Percentiles rank a stretch among this genome's conserved stretches.
phyloP scores from a whole-genome alignment of 2,888 invertebrate genomes.

The Eubasilissa splendida region DNA sequence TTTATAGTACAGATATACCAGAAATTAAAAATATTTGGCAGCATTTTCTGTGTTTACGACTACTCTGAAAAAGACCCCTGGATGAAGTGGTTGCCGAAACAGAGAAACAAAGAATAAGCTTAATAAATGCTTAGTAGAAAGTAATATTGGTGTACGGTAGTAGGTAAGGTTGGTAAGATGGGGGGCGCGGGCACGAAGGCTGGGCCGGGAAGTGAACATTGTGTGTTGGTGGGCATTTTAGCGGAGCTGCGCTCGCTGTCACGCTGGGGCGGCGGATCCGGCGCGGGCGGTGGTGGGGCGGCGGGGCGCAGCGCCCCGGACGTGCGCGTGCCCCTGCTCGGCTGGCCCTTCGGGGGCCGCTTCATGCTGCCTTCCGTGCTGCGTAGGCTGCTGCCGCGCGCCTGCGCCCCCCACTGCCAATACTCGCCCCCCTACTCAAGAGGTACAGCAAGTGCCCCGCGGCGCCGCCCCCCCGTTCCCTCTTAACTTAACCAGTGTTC shows the following conservation, averaged over 20 bases:
- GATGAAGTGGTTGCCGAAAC: neutral
- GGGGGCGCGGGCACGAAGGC: conserved; percentile 16
- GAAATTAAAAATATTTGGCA: too few species aligned
- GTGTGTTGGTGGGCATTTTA: conserved; percentile 6
- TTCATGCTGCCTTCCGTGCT: conserved; percentile 70
- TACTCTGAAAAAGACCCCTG: neutral
- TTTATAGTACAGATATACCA: too few species aligned
- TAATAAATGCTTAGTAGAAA: too few species aligned
- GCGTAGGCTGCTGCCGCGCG: conserved; percentile 78
- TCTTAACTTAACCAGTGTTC: too few species aligned
- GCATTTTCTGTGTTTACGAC: too few species aligned
- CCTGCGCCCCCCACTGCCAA: conserved; percentile 81
- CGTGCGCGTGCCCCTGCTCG: conserved; percentile 47
- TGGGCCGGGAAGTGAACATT: conserved; percentile 24
- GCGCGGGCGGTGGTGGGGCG: conserved; percentile 62
- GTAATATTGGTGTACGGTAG: neutral
- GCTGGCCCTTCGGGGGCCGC: conserved; percentile 59
- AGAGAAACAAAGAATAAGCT: neutral
- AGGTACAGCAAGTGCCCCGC: conserved; percentile 72
- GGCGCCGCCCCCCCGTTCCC: conserved; percentile 5
- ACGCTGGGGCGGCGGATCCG: conserved; percentile 59
- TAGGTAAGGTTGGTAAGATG: conserved; percentile 8
- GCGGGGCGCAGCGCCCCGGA: conserved; percentile 54
- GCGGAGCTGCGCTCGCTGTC: conserved; percentile 63
- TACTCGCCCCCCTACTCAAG: conserved; percentile 80